These are phyloP conservation scores for Lucinisca nassula DNA, from an alignment of 2,888 invertebrate genomes.

Conservation along the genomic window DNA sequence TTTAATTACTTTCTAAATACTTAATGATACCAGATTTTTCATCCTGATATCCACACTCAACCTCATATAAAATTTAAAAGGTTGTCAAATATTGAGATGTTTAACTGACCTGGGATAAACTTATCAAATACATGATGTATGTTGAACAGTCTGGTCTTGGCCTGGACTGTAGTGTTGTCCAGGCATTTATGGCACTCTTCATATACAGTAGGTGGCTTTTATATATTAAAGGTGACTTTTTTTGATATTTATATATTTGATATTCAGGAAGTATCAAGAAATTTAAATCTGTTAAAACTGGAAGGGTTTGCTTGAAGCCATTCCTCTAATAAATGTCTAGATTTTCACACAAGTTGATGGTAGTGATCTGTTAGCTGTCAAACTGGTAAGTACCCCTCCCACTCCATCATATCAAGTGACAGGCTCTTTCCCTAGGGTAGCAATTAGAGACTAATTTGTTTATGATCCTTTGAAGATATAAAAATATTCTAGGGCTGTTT, in stretches of 20 bases:
- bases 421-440: slow-evolving; percentile 25
- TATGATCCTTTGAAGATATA: slow-evolving; percentile 15
- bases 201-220: too few species aligned
- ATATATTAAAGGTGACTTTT: too few species aligned
- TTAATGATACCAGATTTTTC: neutral
- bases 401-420: slow-evolving; percentile 33
- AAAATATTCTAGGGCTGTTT: neutral
- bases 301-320: slow-evolving; percentile 2
- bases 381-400: slow-evolving; percentile 13
- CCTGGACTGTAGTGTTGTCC: too few species aligned
- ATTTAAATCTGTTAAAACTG: neutral
- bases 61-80: too few species aligned
- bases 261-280: neutral
- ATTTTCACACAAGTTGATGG: slow-evolving; percentile 54
- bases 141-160: too few species aligned
- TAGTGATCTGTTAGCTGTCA: slow-evolving; percentile 52
- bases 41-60: neutral
- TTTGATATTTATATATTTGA: neutral
- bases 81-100: too few species aligned
- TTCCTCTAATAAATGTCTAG: slow-evolving; percentile 54
- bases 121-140: too few species aligned
- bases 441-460: slow-evolving; percentile 66
- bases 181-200: too few species aligned
- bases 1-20: neutral
- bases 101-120: too few species aligned